Conservation (phyloP, 2,113 vertebrate species). For the Microtus ochrogaster region DNA sequence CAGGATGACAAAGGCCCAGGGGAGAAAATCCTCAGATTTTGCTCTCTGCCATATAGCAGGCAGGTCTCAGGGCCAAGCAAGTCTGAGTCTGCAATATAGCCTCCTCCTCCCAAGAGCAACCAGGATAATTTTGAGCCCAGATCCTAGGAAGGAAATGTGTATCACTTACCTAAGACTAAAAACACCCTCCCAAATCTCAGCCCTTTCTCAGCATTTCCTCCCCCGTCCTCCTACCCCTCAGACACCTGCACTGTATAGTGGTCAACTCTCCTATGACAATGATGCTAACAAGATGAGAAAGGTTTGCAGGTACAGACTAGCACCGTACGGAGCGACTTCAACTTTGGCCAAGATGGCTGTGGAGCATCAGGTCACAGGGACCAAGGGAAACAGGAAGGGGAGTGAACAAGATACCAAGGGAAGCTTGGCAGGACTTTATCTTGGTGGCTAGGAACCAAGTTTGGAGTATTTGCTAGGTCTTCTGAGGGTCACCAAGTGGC, state of each 20-base stretch:
- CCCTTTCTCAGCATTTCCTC: background rate
- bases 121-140: background rate
- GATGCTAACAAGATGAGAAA: background rate
- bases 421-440: background rate
- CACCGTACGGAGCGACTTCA: accelerated
- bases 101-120: background rate
- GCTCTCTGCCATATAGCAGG: background rate
- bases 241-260: background rate
- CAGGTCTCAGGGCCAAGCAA: background rate
- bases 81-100: background rate
- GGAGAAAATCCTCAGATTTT: background rate
- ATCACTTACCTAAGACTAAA: background rate
- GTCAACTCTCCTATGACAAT: background rate
- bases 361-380: background rate
- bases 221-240: no score
- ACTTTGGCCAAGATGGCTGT: background rate
- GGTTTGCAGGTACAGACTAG: background rate
- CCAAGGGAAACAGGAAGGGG: background rate
- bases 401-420: no score
- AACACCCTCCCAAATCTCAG: background rate
- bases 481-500: background rate
- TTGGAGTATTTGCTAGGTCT: background rate
- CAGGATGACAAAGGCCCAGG: background rate
- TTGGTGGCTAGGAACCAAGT: background rate
- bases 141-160: background rate